phyloP scores from a whole-genome alignment of 2,888 invertebrate species.

The Beris morrisii region DNA sequence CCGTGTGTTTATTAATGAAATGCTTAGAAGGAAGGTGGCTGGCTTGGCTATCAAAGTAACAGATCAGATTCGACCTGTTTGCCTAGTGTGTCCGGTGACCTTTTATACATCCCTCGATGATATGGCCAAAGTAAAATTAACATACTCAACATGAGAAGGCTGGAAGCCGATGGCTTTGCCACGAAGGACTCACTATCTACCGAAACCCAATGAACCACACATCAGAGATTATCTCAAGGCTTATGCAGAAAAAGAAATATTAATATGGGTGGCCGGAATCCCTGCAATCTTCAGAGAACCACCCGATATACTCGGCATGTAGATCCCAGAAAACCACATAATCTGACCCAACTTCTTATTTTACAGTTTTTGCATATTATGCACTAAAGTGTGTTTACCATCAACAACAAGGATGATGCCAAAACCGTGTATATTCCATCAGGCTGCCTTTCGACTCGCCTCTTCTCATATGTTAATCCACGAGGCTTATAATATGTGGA shows the following conservation, averaged over 20 bases:
- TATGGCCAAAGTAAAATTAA: too few species aligned
- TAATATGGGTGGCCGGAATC: too few species aligned
- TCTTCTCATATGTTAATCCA: too few species aligned
- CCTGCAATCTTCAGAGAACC: too few species aligned
- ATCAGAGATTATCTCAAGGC: not conserved
- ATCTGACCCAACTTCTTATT: slow-evolving; percentile 21
- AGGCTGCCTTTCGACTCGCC: too few species aligned
- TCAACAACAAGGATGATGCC: too few species aligned
- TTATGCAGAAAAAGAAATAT: too few species aligned
- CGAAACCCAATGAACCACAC: slow-evolving; percentile 8
- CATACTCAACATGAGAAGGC: not conserved
- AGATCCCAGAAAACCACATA: slow-evolving; percentile 5
- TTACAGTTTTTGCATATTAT: slow-evolving; percentile 26
- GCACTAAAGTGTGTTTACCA: slow-evolving; percentile 1
- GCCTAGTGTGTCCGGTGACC: not conserved
- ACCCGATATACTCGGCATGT: too few species aligned
- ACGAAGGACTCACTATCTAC: not conserved
- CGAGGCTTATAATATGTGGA: too few species aligned
- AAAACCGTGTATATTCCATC: too few species aligned
- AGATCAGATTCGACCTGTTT: not conserved
- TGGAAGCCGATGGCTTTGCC: not conserved
- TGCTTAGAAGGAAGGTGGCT: not conserved
- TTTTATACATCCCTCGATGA: too few species aligned
- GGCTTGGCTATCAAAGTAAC: not conserved
- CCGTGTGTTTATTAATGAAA: too few species aligned